Evolutionary conservation across 2,797 vertebrate genomes (phyloP), one percentile per base, ranked within the genome.

Genomic region (Steatocranus sp.): DNA sequence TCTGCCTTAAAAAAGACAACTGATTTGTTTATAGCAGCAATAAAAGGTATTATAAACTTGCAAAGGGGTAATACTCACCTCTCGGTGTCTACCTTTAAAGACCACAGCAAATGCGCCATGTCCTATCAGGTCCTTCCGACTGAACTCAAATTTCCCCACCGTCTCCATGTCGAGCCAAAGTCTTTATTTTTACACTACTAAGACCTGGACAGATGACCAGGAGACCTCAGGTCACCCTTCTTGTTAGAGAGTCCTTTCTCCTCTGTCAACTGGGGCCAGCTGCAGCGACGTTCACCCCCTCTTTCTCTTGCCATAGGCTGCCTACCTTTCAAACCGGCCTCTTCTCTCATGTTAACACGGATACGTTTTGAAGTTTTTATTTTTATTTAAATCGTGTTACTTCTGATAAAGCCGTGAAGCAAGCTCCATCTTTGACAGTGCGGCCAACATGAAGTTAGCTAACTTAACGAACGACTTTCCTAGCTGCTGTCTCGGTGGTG

Each of bases 91-190:
- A 86, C 98, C 98, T 96, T 97, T 99, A 90, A 97, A 99, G 51
- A 99, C 98, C 73, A 99, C 98, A 2, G 98, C 98, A 91, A 99
- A 99, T 78, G 98, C 98, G 79, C 98, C 98, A 90, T 99, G 98
- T 80, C 98, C 98, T 90, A 99, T 97, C 61, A 99, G 92, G 92
- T 99, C 98, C 94, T 99, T 99, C 86, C 98, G 96, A 87, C 97
- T 98, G 95, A 99, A 99, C 96, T 99, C 98, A 92, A 99, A 99
- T 93, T 96, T 97, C 63, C 98, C 98, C 87, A 99, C 97, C 8
- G 96, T 96, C 96, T 99, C 98, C 97, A 98, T 97, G 0, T 79
- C 75, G 54, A 27, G 17, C 25, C 48, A 11, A 76, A 56, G 75
- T 82, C 8, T 14, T 48, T 78, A 3, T 49, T 79, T 79, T 78